Evolutionary conservation across 2,888 invertebrate species (phyloP), one percentile per base, ranked within the genome.

Genomic region (Himalopsyche japonica): DNA sequence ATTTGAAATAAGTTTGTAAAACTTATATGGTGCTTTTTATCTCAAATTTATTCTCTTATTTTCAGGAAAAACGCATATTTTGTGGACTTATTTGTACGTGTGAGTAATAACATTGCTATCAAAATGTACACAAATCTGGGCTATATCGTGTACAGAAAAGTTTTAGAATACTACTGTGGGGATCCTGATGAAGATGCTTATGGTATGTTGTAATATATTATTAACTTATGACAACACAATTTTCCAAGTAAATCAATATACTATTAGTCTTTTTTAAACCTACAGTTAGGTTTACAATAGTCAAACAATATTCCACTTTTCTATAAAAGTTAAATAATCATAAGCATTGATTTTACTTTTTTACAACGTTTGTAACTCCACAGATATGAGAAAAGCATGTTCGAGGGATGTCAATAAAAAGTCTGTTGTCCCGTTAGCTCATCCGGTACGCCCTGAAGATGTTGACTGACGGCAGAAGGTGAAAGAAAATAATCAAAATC

Each of bases 111-210:
- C 90, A 97, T 98, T 76, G 99, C 99, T 0, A 98, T 99, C 82
- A 97, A 97, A 88, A 99, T 99, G 98, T 99, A 99, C 90, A 96
- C 95, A 88, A 96, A 97, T 90, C 92, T 99, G 84, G 99, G 99
- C 30, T 99, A 99, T 89, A 98, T 97, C 88, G 97, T 99, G 0
- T 99, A 99, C 90, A 93, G 99, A 84, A 97, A 97, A 76, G 99
- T 99, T 77, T 91, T 99, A 88, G 99, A 99, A 90, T 99, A 99
- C 93, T 99, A 99, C 90, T 98, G 98, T 18, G 98, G 98, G 24
- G 98, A 98, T 91, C 97, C 97, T 30, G 99, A 99, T 91, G 99
- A 99, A 94, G 98, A 99, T 93, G 99, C 99, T 83, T 99, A 96
- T 93, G 99, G 98, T 98, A 92, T 91, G 88, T 87, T 80, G 64